Evolutionary conservation across 2,888 invertebrate species (phyloP), one percentile per base, ranked within the genome.

Genomic region (Cheilosia soror): DNA sequence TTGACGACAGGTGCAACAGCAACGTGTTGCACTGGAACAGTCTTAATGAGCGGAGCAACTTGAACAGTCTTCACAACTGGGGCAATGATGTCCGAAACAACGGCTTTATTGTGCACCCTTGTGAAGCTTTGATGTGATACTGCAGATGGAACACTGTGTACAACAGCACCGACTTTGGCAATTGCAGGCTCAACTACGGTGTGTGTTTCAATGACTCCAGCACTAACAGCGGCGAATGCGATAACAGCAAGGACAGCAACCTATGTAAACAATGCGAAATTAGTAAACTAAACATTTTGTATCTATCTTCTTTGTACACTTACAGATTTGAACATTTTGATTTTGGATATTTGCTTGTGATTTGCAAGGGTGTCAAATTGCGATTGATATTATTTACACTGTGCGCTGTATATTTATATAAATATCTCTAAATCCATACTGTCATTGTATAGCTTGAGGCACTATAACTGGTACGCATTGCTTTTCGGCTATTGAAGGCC

Each of bases 91-190:
- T 88, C 90, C 13, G 87, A 80, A 4, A 93, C 87, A 3, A 91
- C 92, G n/a, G 93, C 93, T 11, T 93, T 92, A 11, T 92, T 90
- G 44, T 77, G 93, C 7, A 93, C 88, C 80, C 93, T 93, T 13
- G 92, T 87, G 4, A 93, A 92, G 57, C 93, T 92, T 87, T 93
- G 93, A 65, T 93, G 93, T 9, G 93, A 93, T 0, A 94, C 93
- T 11, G 94, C 91, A 29, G 91, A 90, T 51, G 87, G 93, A 89
- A 93, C 93, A 73, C 89, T 89, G 66, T 89, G 89, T 49, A 91
- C 90, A 47, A 90, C 88, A 9, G 89, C 87, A 55, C 90, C 91
- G 6, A 91, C 90, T 40, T 90, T 90, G 25, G 90, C 89, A 44
- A 92, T 86, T 9, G 89, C 89, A 11, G 90, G 90, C 72, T 90